These are phyloP conservation scores for Pteromalus puparum DNA, from an alignment of 1,140 invertebrate genomes.

Conservation along the genomic window DNA sequence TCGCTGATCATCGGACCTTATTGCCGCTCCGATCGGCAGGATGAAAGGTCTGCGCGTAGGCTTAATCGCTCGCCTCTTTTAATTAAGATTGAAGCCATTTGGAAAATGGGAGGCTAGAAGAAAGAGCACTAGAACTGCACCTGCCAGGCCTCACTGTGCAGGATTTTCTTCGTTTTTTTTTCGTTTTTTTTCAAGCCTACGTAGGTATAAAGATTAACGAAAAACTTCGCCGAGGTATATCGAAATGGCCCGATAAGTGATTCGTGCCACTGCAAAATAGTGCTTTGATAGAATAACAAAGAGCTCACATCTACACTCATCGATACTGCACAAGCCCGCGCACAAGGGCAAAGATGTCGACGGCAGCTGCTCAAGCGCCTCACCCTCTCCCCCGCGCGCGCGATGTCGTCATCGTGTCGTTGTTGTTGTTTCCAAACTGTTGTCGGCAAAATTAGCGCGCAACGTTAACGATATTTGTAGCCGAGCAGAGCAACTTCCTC, in stretches of 20 bases:
- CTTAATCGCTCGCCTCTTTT: constrained; percentile 24
- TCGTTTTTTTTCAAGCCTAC: no score
- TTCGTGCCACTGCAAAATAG: no score
- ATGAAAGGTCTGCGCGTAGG: background rate
- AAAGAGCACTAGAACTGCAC: no score
- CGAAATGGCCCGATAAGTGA: no score
- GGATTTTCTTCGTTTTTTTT: no score
- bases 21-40: background rate
- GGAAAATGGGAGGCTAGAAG: constrained; percentile 11
- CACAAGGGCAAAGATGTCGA: background rate
- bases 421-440: constrained; percentile 13
- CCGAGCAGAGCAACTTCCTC: background rate
- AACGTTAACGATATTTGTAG: constrained; percentile 39
- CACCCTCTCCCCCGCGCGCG: background rate
- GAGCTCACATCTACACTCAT: background rate
- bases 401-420: background rate
- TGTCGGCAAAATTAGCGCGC: constrained; percentile 22
- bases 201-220: no score
- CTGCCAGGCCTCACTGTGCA: no score
- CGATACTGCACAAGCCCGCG: background rate
- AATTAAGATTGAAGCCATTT: constrained; percentile 36
- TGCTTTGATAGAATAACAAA: no score
- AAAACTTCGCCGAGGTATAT: no score
- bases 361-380: background rate
- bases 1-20: background rate